Evolutionary conservation across 2,113 vertebrate genomes (phyloP), one percentile per base, ranked within the genome.

Genomic region (Forbesichthys agassizii): DNA sequence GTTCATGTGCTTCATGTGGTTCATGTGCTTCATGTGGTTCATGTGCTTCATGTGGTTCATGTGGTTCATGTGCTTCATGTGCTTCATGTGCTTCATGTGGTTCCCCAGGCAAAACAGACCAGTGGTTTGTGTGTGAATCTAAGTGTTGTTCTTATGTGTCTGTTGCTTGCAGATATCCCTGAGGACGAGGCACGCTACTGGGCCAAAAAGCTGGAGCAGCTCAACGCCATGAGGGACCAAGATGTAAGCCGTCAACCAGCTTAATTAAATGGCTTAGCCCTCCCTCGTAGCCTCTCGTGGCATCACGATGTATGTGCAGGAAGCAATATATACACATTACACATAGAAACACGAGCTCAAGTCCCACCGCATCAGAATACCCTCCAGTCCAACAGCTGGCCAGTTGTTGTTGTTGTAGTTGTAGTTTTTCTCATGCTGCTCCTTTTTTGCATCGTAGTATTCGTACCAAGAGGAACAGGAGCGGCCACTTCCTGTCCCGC

Each of bases 181-280:
- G 98, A 99, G 81, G 98, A 99, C 77, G 98, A 99, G 84, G 98
- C 97, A 0, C 95, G 96, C 20, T 99, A 99, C 74, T 99, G 97
- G 98, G 96, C 97, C 67, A 99, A 98, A 86, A 98, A 99, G 88
- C 91, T 99, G 85, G 98, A 99, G 85, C 96, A 98, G 87, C 92
- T 99, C 55, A 99, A 99, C 0, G 96, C 98, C 14, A 95, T 99
- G 98, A 80, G 95, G 77, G 97, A 98, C 89, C 98, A 99, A 89
- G 97, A 99, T 88, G 96, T 98, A 85, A 95, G 95, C 63, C 68
- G 62, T 71, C 74, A 53, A 27, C 60, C 9, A 36, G 48, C 73
- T 67, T 81, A 18, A 68, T 84, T 71, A 73, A 71, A 70, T 68
- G 64, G 42, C 57, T 13, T 52, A 51, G 54, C 42, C 72, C 53